phyloP scores from a whole-genome alignment of 30 jellyfish, hydroid and myxozoan genomes.

The Aurelia aurita complex sp. Pacific region DNA sequence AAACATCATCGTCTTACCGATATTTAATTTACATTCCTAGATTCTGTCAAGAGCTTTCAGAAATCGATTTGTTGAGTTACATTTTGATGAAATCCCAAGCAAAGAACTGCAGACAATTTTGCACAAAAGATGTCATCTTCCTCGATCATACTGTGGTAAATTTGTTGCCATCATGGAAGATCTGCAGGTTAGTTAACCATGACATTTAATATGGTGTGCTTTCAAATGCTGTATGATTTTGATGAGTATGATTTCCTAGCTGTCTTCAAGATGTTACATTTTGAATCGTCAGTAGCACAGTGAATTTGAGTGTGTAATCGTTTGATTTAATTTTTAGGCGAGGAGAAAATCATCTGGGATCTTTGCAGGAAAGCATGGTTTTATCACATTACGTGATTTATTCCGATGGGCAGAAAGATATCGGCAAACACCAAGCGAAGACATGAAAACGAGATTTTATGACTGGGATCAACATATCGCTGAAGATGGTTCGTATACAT shows the following conservation, averaged over 20 bases:
- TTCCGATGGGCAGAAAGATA: conserved; percentile 98
- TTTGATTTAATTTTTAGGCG: conserved; percentile 34
- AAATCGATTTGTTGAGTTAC: conserved; percentile 95
- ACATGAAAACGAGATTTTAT: conserved; percentile 45
- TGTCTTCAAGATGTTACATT: no score
- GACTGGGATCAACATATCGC: conserved; percentile 98
- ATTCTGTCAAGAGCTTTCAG: conserved; percentile 96
- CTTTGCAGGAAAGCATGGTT: conserved; percentile 98
- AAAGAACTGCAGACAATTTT: conserved; percentile 82
- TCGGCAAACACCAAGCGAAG: conserved; percentile 69
- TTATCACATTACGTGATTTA: conserved; percentile 93
- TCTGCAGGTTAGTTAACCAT: conserved; percentile 54
- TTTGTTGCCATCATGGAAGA: conserved; percentile 92
- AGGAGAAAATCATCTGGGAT: conserved; percentile 88
- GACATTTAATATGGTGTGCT: no score
- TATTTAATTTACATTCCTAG: conserved; percentile 12
- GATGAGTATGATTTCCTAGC: no score
- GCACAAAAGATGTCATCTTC: conserved; percentile 87
- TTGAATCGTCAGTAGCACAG: no score
- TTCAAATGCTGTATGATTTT: no score
- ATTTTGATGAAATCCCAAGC: conserved; percentile 93
- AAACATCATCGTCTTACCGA: no score
- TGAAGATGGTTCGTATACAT: conserved; percentile 83
- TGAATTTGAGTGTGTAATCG: no score
- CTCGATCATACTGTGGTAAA: conserved; percentile 84